phyloP scores from a whole-genome alignment of 2,113 vertebrate genomes.

The Antidorcas marsupialis region DNA sequence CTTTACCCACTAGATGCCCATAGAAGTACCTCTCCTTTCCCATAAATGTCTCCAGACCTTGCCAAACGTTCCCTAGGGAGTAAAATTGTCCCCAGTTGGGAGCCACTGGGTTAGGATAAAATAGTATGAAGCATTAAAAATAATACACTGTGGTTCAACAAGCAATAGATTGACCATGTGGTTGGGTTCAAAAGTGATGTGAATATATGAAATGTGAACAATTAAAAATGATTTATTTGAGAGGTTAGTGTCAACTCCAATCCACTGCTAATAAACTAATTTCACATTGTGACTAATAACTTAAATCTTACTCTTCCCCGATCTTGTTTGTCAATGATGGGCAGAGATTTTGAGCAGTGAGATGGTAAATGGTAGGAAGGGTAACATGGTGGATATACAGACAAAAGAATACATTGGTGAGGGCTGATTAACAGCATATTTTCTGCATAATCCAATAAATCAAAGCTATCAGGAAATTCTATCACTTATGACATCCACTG shows the following conservation, averaged over 20 bases:
- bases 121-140: neutral
- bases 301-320: neutral
- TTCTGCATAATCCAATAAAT: constrained; percentile 44
- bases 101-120: neutral
- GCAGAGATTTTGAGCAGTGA: constrained; percentile 2
- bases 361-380: neutral
- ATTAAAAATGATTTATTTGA: constrained; percentile 38
- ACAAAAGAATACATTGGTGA: constrained; percentile 24
- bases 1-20: neutral
- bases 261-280: neutral
- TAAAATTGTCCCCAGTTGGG: neutral
- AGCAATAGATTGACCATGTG: neutral
- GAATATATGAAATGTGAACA: constrained; percentile 43
- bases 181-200: constrained; percentile 18
- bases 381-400: neutral
- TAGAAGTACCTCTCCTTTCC: neutral
- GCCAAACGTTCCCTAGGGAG: neutral
- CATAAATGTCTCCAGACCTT: neutral
- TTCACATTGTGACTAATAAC: constrained; percentile 2
- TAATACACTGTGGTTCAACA: neutral
- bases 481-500: neutral
- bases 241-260: constrained; percentile 14
- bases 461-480: constrained; percentile 13
- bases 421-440: constrained; percentile 31
- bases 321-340: neutral